phyloP scores from a whole-genome alignment of 23 tunicate species.

The Oikopleura dioica region DNA sequence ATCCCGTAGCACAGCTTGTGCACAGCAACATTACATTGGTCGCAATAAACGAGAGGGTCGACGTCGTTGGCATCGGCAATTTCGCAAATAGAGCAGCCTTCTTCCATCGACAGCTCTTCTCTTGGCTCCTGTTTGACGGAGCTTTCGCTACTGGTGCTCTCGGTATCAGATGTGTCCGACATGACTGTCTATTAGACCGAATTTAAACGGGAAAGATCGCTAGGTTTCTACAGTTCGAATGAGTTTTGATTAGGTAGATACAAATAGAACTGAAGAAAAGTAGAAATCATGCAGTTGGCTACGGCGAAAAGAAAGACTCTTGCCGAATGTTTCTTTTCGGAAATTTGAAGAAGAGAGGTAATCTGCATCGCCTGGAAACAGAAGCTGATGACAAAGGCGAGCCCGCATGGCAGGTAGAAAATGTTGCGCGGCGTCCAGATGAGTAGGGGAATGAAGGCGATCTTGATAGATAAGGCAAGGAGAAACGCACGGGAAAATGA shows the following conservation, averaged over 20 bases:
- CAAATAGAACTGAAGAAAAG: background rate
- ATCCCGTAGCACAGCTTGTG: background rate
- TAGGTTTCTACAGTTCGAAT: no score
- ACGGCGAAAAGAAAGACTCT: background rate
- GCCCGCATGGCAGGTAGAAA: background rate
- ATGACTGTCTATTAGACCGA: background rate
- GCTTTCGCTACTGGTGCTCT: background rate
- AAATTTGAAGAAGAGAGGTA: no score
- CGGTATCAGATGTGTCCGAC: background rate
- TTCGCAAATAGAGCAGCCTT: background rate
- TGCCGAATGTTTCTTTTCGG: no score
- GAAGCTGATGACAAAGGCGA: background rate
- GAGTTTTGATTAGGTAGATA: no score
- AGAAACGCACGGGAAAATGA: background rate
- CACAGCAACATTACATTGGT: background rate
- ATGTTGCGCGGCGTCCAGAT: background rate
- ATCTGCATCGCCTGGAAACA: background rate
- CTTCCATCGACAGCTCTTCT: background rate
- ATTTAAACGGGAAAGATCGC: no score
- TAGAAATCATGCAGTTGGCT: background rate
- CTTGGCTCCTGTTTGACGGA: background rate
- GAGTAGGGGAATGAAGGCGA: background rate
- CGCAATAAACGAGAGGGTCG: background rate
- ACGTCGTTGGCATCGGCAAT: background rate
- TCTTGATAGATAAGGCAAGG: background rate